Evolutionary conservation across 2,797 vertebrate species (phyloP).

Genomic region (Xenops minutus): DNA sequence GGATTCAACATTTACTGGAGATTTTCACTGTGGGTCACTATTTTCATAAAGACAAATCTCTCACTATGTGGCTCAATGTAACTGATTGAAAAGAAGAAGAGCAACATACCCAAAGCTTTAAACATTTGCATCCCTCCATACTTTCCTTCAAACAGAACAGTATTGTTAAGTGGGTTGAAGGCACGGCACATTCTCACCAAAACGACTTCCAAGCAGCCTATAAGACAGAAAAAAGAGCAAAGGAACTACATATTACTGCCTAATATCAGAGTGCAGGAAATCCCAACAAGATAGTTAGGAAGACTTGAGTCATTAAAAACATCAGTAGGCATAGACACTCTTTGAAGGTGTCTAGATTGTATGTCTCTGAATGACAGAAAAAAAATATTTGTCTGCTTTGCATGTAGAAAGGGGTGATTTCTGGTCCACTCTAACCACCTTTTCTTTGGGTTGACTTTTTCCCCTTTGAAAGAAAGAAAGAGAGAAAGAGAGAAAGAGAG

Average conservation of each 20-base stretch:
- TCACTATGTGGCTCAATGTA: neutral
- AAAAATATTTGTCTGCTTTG: neutral
- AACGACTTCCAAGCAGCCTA: slow-evolving; percentile 98
- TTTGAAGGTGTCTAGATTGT: neutral
- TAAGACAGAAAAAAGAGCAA: neutral
- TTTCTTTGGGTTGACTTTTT: neutral
- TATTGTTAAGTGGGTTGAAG: slow-evolving; percentile 99
- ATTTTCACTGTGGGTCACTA: neutral
- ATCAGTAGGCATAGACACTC: neutral
- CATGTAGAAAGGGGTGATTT: neutral
- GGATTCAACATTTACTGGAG: neutral
- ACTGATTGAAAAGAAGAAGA: neutral
- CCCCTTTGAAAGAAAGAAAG: no score
- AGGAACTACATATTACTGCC: neutral
- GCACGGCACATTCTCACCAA: slow-evolving; percentile 99
- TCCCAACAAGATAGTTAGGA: neutral
- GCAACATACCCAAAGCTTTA: slow-evolving; percentile 91
- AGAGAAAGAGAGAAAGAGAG: no score
- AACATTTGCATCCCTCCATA: slow-evolving; percentile 99
- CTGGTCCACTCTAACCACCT: neutral
- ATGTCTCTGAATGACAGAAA: neutral
- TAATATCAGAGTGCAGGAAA: neutral
- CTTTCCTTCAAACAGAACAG: slow-evolving; percentile 98
- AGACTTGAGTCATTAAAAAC: neutral
- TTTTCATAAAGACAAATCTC: neutral